A percentile compares a stretch with the other conserved stretches of the same genome.
These are phyloP conservation scores for Sarcophaga carnaria DNA, from an alignment of 2,888 invertebrate species.

Conservation along the genomic window DNA sequence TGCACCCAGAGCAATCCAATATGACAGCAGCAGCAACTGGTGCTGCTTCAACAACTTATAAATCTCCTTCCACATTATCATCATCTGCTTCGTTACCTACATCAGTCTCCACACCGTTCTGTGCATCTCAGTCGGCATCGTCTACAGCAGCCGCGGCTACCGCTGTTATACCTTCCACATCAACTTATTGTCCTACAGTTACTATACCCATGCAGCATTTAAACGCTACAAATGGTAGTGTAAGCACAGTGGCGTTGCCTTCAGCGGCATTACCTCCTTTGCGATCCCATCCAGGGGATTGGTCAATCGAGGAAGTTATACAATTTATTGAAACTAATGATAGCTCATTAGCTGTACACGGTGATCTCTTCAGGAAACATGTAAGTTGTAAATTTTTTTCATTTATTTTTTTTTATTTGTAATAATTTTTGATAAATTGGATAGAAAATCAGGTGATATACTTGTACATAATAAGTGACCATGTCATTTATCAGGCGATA, in stretches of 20 bases:
- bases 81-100: conserved; percentile 79
- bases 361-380: conserved; percentile 95
- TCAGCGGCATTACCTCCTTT: conserved; percentile 78
- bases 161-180: conserved; percentile 75
- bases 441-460: too few species aligned
- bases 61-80: conserved; percentile 78
- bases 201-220: conserved; percentile 75
- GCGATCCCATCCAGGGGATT: conserved; percentile 88
- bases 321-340: conserved; percentile 94
- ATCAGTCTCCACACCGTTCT: conserved; percentile 79
- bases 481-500: too few species aligned
- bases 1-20: conserved; percentile 79
- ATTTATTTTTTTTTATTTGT: conserved; percentile 7
- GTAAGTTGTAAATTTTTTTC: conserved; percentile 84
- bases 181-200: conserved; percentile 75
- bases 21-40: conserved; percentile 71
- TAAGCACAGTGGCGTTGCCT: conserved; percentile 73
- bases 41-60: conserved; percentile 74
- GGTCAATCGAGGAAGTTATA: conserved; percentile 98
- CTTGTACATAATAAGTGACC: too few species aligned
- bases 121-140: conserved; percentile 79
- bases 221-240: conserved; percentile 71
- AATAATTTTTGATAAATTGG: background rate
- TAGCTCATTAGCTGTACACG: conserved; percentile 91
- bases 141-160: conserved; percentile 80